A percentile compares a stretch with the other conserved stretches of the same genome.
Evolutionary conservation across 2,113 vertebrate species (phyloP).

Genomic region (Cyprinodon tularosa): DNA sequence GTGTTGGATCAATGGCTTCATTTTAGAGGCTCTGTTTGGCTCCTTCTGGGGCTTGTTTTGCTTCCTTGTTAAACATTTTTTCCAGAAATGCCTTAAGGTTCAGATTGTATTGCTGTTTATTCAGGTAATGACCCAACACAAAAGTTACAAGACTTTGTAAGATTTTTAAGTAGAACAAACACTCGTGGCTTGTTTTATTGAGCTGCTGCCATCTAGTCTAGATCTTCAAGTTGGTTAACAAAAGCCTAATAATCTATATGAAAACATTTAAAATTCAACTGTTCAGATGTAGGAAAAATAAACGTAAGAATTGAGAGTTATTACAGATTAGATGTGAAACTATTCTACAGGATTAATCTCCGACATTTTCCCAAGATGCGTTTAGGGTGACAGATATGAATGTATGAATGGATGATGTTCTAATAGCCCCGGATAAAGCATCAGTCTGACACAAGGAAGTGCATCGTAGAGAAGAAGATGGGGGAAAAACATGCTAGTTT

Average conservation of each 20-base stretch:
- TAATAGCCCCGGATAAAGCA: too few relatives aligned
- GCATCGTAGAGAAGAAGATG: too few relatives aligned
- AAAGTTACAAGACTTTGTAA: not conserved
- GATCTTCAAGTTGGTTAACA: not conserved
- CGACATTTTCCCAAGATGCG: too few relatives aligned
- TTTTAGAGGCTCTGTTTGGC: not conserved
- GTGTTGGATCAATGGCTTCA: conserved; percentile 9
- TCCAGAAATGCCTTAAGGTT: not conserved
- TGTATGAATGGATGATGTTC: too few relatives aligned
- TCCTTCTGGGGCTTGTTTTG: not conserved
- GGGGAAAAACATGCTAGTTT: too few relatives aligned
- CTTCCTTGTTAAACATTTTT: not conserved
- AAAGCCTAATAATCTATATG: not conserved
- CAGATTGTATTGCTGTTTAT: not conserved
- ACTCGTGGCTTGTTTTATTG: not conserved
- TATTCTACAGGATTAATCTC: too few relatives aligned
- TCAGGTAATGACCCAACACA: not conserved
- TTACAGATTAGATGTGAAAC: too few relatives aligned
- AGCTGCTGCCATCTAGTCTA: too few relatives aligned
- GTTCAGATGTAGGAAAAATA: not conserved
- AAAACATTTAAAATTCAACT: not conserved
- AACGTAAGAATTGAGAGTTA: not conserved
- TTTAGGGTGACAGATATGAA: too few relatives aligned
- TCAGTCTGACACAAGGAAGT: too few relatives aligned
- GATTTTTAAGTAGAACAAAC: not conserved